phyloP scores from a whole-genome alignment of 2,888 invertebrate species.

The Xanthorhoe spadicearia region DNA sequence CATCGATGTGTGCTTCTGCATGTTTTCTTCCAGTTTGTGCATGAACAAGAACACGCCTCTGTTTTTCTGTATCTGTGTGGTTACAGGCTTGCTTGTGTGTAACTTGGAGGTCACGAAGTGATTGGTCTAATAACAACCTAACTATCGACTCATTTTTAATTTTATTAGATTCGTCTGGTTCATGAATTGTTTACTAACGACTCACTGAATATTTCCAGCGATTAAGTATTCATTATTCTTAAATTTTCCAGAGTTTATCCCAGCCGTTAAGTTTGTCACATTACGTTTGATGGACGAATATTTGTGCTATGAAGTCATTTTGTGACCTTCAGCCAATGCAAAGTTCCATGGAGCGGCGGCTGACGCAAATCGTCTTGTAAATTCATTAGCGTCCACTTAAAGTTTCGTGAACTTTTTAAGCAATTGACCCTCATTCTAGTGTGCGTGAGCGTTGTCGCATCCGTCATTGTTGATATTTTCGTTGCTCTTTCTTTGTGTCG shows the following conservation, averaged over 20 bases:
- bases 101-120: conserved; percentile 72
- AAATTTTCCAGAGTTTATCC: conserved; percentile 22
- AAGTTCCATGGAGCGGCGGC: conserved; percentile 56
- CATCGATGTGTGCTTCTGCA: conserved; percentile 59
- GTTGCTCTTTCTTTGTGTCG: conserved; percentile 18
- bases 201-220: conserved; percentile 56
- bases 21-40: conserved; percentile 60
- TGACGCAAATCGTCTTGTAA: conserved; percentile 74
- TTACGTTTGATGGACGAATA: conserved; percentile 25
- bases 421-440: conserved; percentile 74
- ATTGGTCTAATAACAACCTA: conserved; percentile 53
- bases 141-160: conserved; percentile 28
- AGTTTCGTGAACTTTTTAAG: conserved; percentile 70
- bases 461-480: conserved; percentile 24
- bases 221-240: conserved; percentile 46
- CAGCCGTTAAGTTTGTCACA: conserved; percentile 30
- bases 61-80: conserved; percentile 53
- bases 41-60: conserved; percentile 73
- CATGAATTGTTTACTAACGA: conserved; percentile 46
- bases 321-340: conserved; percentile 48
- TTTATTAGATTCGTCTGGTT: conserved; percentile 51
- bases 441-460: conserved; percentile 64
- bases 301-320: conserved; percentile 33
- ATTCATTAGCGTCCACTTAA: conserved; percentile 71
- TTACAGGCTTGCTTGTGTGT: conserved; percentile 60